These are phyloP conservation scores for Microctenopoma stevenorrisi DNA, from an alignment of 2,797 vertebrate genomes.

Conservation along the genomic window DNA sequence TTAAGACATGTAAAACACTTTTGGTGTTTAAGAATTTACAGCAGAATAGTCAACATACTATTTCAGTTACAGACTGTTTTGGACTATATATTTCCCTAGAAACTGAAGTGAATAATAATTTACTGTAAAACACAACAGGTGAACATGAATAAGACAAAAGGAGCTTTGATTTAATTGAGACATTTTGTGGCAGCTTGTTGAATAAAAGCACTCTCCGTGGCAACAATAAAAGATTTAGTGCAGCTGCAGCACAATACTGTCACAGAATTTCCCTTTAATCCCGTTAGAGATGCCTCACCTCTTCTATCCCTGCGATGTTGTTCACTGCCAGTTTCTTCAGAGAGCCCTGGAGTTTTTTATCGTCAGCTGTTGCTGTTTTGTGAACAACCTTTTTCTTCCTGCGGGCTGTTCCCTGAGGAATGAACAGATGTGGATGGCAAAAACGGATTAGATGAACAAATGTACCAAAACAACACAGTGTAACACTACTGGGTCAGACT, in stretches of 20 bases:
- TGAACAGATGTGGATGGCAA: constrained; percentile 46
- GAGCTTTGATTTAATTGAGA: constrained; percentile 2
- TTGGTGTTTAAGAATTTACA: too few species aligned
- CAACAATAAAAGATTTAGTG: constrained; percentile 26
- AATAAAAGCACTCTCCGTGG: constrained; percentile 32
- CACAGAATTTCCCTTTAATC: constrained; percentile 2
- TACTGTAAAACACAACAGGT: background rate
- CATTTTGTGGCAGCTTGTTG: constrained; percentile 6
- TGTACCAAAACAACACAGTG: constrained; percentile 14
- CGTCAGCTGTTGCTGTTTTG: constrained; percentile 97
- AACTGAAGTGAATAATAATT: background rate
- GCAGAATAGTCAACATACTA: too few species aligned
- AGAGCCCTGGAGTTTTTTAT: constrained; percentile 98
- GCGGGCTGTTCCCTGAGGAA: constrained; percentile 91
- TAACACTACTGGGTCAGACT: constrained; percentile 3
- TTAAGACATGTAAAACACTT: too few species aligned
- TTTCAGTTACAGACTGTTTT: too few species aligned
- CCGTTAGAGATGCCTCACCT: constrained; percentile 81
- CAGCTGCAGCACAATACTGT: background rate
- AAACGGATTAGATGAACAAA: constrained; percentile 4
- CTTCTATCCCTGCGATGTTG: constrained; percentile 98
- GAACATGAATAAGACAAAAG: background rate
- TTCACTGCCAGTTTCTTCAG: constrained; percentile 98
- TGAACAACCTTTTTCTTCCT: constrained; percentile 99
- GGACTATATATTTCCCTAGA: too few species aligned